These are phyloP conservation scores for Petrocephalus microphthalmus DNA, from an alignment of 2,113 vertebrate genomes.

Conservation along the genomic window DNA sequence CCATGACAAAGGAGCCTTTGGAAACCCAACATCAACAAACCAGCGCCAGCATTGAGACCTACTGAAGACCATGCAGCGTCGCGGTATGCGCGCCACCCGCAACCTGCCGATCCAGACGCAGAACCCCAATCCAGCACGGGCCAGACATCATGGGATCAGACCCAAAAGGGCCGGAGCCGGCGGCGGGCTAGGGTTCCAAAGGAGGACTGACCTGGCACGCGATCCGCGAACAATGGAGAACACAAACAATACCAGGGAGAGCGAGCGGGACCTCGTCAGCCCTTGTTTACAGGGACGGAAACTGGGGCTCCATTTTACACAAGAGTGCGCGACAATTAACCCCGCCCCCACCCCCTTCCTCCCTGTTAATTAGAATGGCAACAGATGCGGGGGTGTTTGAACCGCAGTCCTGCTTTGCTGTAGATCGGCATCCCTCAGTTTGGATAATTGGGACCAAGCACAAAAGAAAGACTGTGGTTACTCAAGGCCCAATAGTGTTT, in stretches of 20 bases:
- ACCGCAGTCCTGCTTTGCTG: constrained; percentile 58
- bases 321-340: constrained; percentile 59
- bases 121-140: not conserved
- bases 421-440: constrained; percentile 47
- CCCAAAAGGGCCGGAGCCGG: not conserved
- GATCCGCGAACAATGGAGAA: constrained; percentile 27
- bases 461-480: not conserved
- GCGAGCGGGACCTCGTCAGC: constrained; percentile 34
- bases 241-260: constrained; percentile 12
- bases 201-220: not conserved
- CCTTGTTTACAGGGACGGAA: constrained; percentile 59
- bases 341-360: constrained; percentile 37
- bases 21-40: not conserved
- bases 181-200: not conserved
- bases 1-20: not conserved
- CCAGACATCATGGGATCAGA: not conserved
- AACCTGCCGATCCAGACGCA: not conserved
- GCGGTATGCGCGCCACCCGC: not conserved
- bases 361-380: constrained; percentile 47
- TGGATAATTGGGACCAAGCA: constrained; percentile 11
- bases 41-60: not conserved
- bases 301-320: constrained; percentile 62
- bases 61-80: not conserved
- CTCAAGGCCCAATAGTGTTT: not conserved
- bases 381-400: constrained; percentile 47